Base-by-base conservation (phyloP, 1,140 invertebrate species). In the Anastrepha ludens region DNA sequence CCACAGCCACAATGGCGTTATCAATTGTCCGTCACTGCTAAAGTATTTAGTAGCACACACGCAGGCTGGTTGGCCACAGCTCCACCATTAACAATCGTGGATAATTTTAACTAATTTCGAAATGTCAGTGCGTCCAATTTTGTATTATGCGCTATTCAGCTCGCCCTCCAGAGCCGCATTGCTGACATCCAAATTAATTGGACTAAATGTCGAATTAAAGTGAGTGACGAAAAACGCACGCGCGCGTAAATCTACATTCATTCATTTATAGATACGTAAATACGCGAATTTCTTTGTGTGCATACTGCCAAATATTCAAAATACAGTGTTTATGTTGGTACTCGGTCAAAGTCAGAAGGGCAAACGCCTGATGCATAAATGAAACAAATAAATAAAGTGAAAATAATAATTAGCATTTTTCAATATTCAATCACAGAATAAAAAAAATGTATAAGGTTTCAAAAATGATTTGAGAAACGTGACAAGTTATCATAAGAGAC, bases 81-180 rank as follows among this genome's bases (percentile, higher is more conserved):
- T 17, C 67, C 67, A 74, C 67, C 67, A 47, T 13, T 41, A 74
- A 74, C 11, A 74, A 74, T 47, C 67, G 67, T 7, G n/a, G 6
- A 74, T 41, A 74, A 74, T 74, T 39, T 41, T 47, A 13, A 17
- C 67, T 8, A 74, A 47, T 4, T 17, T 11, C 13, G 67, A 47
- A 85, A 86, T 86, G 86, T 60, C 86, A 50, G 86, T 44, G 15
- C 59, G 86, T 62, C 89, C 89, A n/a, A 89, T 88, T 20, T 87
- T 94, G 11, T 94, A 94, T 89, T 93, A 93, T 90, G 88, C 91
- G 78, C 88, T 90, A 1, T 81, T 90, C 8, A 94, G 94, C 88
- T 91, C 94, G n/a, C 94, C 94, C 44, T 91, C 92, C 85, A 89
- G 94, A 9, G 90, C 93, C 6, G 90, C 92, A 15, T 78, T 93